Base-by-base conservation (phyloP, 1,140 invertebrate genomes). In the Plectrocnemia conspersa region DNA sequence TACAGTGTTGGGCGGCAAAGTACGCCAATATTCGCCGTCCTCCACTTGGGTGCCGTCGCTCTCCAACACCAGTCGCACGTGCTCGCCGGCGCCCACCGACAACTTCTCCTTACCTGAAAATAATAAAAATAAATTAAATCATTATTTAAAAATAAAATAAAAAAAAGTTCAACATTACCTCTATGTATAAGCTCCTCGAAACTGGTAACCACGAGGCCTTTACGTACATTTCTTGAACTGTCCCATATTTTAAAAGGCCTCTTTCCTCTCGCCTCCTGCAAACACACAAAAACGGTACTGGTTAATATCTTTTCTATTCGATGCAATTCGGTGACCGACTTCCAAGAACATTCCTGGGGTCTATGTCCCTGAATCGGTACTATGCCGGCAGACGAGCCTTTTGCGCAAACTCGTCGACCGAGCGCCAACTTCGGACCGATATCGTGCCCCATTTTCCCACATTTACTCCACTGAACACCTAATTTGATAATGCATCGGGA, bases 171-270 rank as follows among this genome's bases (percentile, higher is more conserved):
- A n/a, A n/a, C n/a, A n/a, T n/a, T 66, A 88, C 85, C 92, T 81
- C 88, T 86, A 66, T 86, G 82, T 78, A 93, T 82, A 67, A 97
- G 78, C 77, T 97, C 93, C 73, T 91, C 86, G 67, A 95, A 87
- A 71, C 85, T 91, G 68, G 86, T 85, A 68, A 93, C 93, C 64
- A 93, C 91, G 71, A 96, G 77, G 67, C 91, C 91, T 77, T 95
- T 96, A 73, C 92, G 86, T 65, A 91, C 82, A 77, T 85, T 91
- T 79, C 93, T 82, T 79, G 89, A 91, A 77, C 87, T 89, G 82
- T 93, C 93, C 93, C 93, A 96, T 84, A 96, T 86, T 84, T 96
- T 96, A 80, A 94, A 93, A 81, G 92, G 91, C 82, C 89, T 88
- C 83, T 91, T 91, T 82, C 85, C 86, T 81, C 89, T 86, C 81